phyloP scores from a whole-genome alignment of 2,888 invertebrate genomes.

The Caenorhabditis imperialis region DNA sequence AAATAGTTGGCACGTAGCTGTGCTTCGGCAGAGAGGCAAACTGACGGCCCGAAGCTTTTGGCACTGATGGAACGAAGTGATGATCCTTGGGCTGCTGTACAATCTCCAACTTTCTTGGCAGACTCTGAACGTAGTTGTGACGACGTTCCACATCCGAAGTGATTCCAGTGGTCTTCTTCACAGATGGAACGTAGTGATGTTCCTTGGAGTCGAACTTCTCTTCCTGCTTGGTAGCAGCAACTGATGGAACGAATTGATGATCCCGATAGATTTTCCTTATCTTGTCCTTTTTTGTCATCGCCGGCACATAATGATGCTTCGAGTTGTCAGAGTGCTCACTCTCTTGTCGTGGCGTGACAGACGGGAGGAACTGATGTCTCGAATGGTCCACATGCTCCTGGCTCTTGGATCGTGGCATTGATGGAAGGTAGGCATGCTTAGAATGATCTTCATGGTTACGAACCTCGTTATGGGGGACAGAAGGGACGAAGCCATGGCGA shows the following conservation, averaged over 20 bases:
- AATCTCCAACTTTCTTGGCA: conserved; percentile 12
- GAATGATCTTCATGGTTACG: too few species aligned
- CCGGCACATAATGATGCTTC: conserved; percentile 48
- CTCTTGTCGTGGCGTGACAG: too few species aligned
- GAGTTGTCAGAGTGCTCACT: too few species aligned
- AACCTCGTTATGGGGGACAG: too few species aligned
- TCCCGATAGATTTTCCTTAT: conserved; percentile 39
- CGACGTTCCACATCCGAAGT: conserved; percentile 28
- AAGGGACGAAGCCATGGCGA: conserved; percentile 37
- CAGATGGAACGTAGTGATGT: conserved; percentile 45
- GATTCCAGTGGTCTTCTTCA: conserved; percentile 17
- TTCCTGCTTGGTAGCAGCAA: conserved; percentile 1
- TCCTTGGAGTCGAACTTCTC: conserved; percentile 10
- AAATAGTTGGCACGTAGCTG: conserved; percentile 29
- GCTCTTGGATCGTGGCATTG: too few species aligned
- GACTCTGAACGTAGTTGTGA: conserved; percentile 39
- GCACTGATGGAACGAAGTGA: conserved; percentile 41
- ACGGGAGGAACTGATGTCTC: too few species aligned
- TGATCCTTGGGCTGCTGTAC: conserved; percentile 21
- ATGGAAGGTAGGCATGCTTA: too few species aligned
- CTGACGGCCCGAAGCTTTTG: neutral
- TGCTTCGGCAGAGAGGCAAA: conserved; percentile 14
- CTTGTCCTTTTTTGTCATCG: conserved; percentile 31
- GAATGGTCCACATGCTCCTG: too few species aligned
- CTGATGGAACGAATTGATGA: conserved; percentile 47